Evolutionary conservation across 1,140 invertebrate species (phyloP), one percentile per base, ranked within the genome.

Genomic region (Eupristina koningsbergeri): DNA sequence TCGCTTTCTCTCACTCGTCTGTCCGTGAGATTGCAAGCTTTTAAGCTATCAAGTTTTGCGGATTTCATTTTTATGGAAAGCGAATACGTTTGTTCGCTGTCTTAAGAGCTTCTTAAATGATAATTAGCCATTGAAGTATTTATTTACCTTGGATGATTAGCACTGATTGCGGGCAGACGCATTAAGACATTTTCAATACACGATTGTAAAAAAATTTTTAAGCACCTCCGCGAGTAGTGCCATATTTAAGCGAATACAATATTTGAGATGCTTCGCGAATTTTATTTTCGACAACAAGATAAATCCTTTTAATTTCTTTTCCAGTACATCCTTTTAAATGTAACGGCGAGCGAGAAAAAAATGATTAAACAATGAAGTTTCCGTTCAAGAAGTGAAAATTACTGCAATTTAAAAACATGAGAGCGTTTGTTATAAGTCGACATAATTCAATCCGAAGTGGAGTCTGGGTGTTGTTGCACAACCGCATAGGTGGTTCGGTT

Each of bases 81-180:
- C 29, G 9, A 31, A 26, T 36, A 7, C 15, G 63, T 36, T 7
- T 26, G 5, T 13, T 22, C 7, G 8, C 31, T 1, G 29, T 19
- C 0, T 69, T 13, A 15, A 50, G 6, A 29, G 29, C n/a, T 80
- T 39, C 26, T 31, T 29, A 17, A 53, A 58, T 58, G 34, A 17
- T 80, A 80, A 80, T 80, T 73, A 36, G 5, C 36, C 31, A 29
- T 34, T 80, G 36, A 78, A 78, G 64, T 78, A 45, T 78, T 78
- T 64, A 78, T 45, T 2, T 29, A 78, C 26, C 45, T 29, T 26
- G 8, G 15, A 7, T 22, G 17, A 61, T 36, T 22, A 26, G 19
- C 41, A 19, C 19, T 64, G 53, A 78, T 39, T 61, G 74, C 15
- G 2, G n/a, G n/a, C n/a, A 26, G 39, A 31, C 41, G 34, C 7